Evolutionary conservation across 2,888 invertebrate genomes (phyloP), one percentile per base, ranked within the genome.

Genomic region (Seira musarum): DNA sequence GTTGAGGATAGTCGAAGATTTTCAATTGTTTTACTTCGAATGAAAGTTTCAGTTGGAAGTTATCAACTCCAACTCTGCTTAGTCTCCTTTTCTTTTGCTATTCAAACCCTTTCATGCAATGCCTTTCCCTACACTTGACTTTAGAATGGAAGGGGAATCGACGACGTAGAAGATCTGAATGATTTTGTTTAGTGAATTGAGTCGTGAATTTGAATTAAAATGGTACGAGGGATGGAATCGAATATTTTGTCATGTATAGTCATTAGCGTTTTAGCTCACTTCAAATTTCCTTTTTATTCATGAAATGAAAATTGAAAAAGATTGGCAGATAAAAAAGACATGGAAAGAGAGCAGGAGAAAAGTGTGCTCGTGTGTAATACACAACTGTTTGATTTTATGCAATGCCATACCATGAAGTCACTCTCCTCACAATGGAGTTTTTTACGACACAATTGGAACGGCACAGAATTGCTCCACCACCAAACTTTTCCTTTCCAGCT

Each of bases 101-200:
- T n/a, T n/a, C n/a, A n/a, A n/a, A n/a, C n/a, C n/a, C 30, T 30
- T 8, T 8, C 30, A 30, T 30, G 30, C 30, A 30, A 30, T 8
- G 3, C 30, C 8, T 8, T 30, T 5, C 30, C 2, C 3, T 30
- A 30, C 30, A 30, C 6, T 30, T 19, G 40, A 17, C 65, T 65
- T 35, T 19, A 30, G 65, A 65, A 22, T 10, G 2, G n/a, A 35
- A 40, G 30, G 67, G 19, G 22, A n/a, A n/a, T n/a, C n/a, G n/a
- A n/a, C n/a, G 30, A 30, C 30, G 8, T 30, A 30, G 3, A n/a
- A 30, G 30, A 5, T 2, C 30, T 10, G 60, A 69, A 21, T 30
- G 60, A 57, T 57, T 69, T 53, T 69, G 60, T 35, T 60, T 57
- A 19, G 69, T 60, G 69, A 69, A 69, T 60, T 69, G 69, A 69